Evolutionary conservation across 2,113 vertebrate genomes (phyloP).

Genomic region (Nycticebus coucang): DNA sequence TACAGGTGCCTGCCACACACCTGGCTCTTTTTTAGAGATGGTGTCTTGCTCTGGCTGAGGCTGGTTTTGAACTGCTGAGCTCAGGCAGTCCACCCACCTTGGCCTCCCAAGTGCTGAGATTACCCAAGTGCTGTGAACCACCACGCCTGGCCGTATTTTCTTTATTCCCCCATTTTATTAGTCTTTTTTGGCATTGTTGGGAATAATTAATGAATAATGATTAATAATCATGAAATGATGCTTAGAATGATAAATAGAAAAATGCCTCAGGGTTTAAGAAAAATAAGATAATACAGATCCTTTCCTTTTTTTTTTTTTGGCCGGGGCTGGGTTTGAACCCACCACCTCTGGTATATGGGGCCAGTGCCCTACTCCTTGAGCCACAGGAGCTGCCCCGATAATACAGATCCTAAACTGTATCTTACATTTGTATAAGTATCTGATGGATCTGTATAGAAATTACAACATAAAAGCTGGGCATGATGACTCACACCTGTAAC

Average conservation of each 20-base stretch:
- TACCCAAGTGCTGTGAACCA: too few relatives aligned
- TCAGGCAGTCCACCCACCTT: too few relatives aligned
- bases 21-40: too few relatives aligned
- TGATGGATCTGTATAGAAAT: not conserved
- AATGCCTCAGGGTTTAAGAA: not conserved
- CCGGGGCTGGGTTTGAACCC: too few relatives aligned
- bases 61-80: too few relatives aligned
- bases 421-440: not conserved
- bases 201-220: constrained; percentile 24
- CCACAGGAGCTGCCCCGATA: too few relatives aligned
- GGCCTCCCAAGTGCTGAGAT: too few relatives aligned
- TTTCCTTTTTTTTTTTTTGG: too few relatives aligned
- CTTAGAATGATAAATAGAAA: not conserved
- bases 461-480: not conserved
- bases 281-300: not conserved
- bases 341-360: too few relatives aligned
- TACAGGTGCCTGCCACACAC: too few relatives aligned
- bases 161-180: not conserved
- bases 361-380: too few relatives aligned
- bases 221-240: not conserved
- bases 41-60: too few relatives aligned
- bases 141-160: not conserved
- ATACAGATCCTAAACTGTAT: not conserved
- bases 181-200: not conserved
- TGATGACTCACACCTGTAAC: not conserved